A percentile compares a stretch with the other conserved stretches of the same genome.
phyloP scores from a whole-genome alignment of 1,140 invertebrate species.

The Dendrolimus punctatus region DNA sequence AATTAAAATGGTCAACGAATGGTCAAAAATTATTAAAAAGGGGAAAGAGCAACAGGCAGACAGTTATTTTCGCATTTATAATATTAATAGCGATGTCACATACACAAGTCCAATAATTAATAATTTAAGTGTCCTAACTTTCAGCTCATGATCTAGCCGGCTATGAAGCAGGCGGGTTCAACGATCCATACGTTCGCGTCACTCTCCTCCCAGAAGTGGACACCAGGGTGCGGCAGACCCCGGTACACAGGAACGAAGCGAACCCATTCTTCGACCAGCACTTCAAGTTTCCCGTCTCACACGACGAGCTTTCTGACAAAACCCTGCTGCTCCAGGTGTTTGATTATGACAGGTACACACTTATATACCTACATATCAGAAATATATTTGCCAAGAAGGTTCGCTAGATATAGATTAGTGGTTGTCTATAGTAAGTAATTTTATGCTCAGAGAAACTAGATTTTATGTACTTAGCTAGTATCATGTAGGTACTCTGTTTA shows the following conservation, averaged over 20 bases:
- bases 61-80: too few species aligned
- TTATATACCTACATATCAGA: too few species aligned
- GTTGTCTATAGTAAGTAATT: too few species aligned
- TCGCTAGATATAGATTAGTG: too few species aligned
- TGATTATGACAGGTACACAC: conserved; percentile 71
- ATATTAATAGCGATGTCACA: too few species aligned
- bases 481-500: too few species aligned
- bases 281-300: conserved; percentile 89
- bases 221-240: conserved; percentile 85
- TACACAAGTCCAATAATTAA: neutral
- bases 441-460: too few species aligned
- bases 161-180: conserved; percentile 87
- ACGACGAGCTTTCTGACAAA: conserved; percentile 84
- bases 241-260: conserved; percentile 82
- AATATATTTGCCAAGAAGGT: too few species aligned
- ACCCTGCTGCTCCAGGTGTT: conserved; percentile 83
- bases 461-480: too few species aligned
- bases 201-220: conserved; percentile 86
- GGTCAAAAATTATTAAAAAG: too few species aligned
- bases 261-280: conserved; percentile 89
- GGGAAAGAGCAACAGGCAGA: too few species aligned
- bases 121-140: neutral
- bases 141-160: conserved; percentile 87
- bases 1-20: too few species aligned
- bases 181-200: conserved; percentile 88